These are phyloP conservation scores for Matsumurasca onukii DNA, from an alignment of 1,140 invertebrate species.

Conservation along the genomic window DNA sequence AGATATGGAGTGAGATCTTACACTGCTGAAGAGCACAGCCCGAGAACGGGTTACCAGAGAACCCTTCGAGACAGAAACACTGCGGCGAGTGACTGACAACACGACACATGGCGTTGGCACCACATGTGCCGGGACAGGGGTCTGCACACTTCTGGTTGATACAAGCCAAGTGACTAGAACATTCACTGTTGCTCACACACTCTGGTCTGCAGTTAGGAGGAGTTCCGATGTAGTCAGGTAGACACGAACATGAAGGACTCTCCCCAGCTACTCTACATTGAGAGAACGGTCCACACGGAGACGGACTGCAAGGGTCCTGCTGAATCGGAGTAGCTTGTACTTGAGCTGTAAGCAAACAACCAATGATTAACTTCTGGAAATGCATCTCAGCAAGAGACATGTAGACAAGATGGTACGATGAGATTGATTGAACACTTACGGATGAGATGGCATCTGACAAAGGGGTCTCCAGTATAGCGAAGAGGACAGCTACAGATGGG, in stretches of 20 bases:
- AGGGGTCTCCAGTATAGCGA: slow-evolving; percentile 71
- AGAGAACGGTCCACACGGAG: slow-evolving; percentile 70
- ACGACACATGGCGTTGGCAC: slow-evolving; percentile 62
- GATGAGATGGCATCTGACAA: slow-evolving; percentile 58
- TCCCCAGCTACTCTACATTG: slow-evolving; percentile 61
- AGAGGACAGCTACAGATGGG: slow-evolving; percentile 66
- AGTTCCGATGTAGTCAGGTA: slow-evolving; percentile 58
- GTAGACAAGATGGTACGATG: not conserved
- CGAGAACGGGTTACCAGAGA: slow-evolving; percentile 60
- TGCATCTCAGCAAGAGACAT: no score
- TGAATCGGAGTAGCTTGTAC: slow-evolving; percentile 40
- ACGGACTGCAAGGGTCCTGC: slow-evolving; percentile 62
- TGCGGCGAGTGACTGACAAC: slow-evolving; percentile 65
- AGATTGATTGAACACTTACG: slow-evolving; percentile 43
- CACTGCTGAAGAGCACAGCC: slow-evolving; percentile 52
- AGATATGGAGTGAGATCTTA: no score
- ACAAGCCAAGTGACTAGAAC: slow-evolving; percentile 60
- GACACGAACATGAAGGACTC: slow-evolving; percentile 64
- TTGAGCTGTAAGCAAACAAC: slow-evolving; percentile 33
- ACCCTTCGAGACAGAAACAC: slow-evolving; percentile 60
- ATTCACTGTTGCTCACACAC: slow-evolving; percentile 65
- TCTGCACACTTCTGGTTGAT: slow-evolving; percentile 68
- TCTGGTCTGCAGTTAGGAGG: slow-evolving; percentile 67
- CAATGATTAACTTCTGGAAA: no score
- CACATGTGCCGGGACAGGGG: slow-evolving; percentile 66